Evolutionary conservation across 2,888 invertebrate genomes (phyloP).

Genomic region (Hymenopus coronatus): DNA sequence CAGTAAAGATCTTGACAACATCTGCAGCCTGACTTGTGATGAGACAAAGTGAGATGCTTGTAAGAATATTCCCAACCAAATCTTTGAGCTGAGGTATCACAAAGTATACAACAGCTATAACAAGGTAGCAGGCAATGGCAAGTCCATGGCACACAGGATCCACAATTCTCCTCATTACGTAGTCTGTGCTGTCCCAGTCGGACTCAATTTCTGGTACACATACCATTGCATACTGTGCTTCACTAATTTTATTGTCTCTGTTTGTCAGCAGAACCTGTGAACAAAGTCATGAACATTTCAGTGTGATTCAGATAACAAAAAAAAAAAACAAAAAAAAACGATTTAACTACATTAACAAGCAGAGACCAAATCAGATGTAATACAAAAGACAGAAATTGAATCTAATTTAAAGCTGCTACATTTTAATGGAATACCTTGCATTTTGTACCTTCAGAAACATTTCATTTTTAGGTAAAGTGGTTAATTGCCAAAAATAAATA

Average conservation of each 20-base stretch:
- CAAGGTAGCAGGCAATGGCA: conserved; percentile 65
- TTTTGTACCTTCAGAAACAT: too few relatives aligned
- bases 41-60: conserved; percentile 75
- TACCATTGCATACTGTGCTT: conserved; percentile 68
- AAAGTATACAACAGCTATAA: conserved; percentile 77
- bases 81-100: conserved; percentile 78
- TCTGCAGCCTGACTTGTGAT: conserved; percentile 75
- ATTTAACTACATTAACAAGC: too few relatives aligned
- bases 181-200: conserved; percentile 68
- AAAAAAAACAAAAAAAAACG: too few relatives aligned
- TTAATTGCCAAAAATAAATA: too few relatives aligned
- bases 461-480: too few relatives aligned
- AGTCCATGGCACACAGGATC: conserved; percentile 76
- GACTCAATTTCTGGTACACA: conserved; percentile 68
- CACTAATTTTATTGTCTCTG: conserved; percentile 50
- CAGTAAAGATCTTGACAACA: conserved; percentile 73
- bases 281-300: neutral
- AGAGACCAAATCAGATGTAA: too few relatives aligned
- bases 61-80: conserved; percentile 79
- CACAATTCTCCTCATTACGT: conserved; percentile 69
- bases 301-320: too few relatives aligned
- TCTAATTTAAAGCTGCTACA: too few relatives aligned
- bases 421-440: too few relatives aligned
- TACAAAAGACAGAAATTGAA: too few relatives aligned
- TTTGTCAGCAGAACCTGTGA: neutral